These are phyloP conservation scores for Tachycineta bicolor DNA, from an alignment of 2,113 vertebrate genomes.

Conservation along the genomic window DNA sequence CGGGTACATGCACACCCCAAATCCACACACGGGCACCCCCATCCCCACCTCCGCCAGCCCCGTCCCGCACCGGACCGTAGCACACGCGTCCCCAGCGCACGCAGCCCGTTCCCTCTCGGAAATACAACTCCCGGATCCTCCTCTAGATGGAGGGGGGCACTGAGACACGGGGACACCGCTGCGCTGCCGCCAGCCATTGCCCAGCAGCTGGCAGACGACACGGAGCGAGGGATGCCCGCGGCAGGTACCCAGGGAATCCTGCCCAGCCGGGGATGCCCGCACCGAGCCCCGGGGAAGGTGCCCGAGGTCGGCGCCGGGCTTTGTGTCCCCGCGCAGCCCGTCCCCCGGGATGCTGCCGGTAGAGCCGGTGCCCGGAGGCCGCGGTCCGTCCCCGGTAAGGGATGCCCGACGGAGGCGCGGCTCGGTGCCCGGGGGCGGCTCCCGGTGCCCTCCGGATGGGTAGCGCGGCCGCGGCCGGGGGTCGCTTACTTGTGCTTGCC, in stretches of 20 bases:
- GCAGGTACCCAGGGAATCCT: not conserved
- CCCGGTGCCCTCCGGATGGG: not conserved
- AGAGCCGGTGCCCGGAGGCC: not conserved
- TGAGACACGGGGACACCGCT: not conserved
- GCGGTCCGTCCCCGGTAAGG: not conserved
- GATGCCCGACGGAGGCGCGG: not conserved
- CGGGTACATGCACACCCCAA: too few species aligned
- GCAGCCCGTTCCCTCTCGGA: not conserved
- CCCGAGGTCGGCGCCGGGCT: accelerated
- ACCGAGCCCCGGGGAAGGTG: accelerated
- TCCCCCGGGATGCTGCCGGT: not conserved
- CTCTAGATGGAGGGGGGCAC: not conserved
- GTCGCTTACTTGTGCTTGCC: slow-evolving; percentile 90
- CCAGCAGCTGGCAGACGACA: not conserved
- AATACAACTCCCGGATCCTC: not conserved
- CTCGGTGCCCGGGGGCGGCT: not conserved
- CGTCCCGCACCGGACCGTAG: not conserved
- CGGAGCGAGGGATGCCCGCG: not conserved
- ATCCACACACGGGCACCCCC: not conserved
- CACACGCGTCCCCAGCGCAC: not conserved
- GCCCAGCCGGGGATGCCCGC: not conserved
- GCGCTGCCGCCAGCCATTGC: not conserved
- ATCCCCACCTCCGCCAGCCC: not conserved
- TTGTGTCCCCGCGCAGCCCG: not conserved
- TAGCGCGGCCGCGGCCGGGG: not conserved